Evolutionary conservation across 2,888 invertebrate genomes (phyloP), one percentile per base, ranked within the genome.

Genomic region (Thera obeliscata): DNA sequence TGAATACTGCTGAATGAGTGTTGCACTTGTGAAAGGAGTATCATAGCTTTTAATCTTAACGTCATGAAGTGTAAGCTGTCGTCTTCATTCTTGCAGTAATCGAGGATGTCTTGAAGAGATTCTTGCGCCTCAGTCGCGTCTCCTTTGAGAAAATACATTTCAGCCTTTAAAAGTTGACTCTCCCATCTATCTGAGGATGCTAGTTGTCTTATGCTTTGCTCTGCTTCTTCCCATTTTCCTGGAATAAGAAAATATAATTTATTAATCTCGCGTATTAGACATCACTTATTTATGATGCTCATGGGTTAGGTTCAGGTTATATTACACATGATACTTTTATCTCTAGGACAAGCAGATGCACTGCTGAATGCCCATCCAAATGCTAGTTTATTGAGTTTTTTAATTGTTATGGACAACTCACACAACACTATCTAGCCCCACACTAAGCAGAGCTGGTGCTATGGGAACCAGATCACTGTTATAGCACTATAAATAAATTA

Each of bases 221-320:
- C 95, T 0, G 97, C 96, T 73, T 95, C 95, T 60, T 94, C 94
- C 95, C 96, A 96, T 80, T 96, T 95, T 66, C 95, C 95, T 94
- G 72, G 6, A 83, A 80, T 3, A 46, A 9, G 8, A 33, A 52
- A 52, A 52, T 33, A 33, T 33, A 9, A 8, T 8, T 49, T 12
- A 46, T 2, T 9, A 9, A 2, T 49, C 49, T 11, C 48, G n/a
- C 2, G 12, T 12, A 49, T 12, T 12, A 7, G 43, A 41, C 41
- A 41, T 41, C 6, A 1, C 6, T 41, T 5, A 41, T 6, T 5
- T 38, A 5, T 6, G 38, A 22, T 22, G 41, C 5, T 41, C 2
- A 41, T 41, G 41, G 41, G 3, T 41, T 7, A 38, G 4, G 6
- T 38, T 38, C 38, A 6, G 38, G 6, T 3, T 5, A 38, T 38